Conservation (phyloP, 2,888 invertebrate species). For the Danaus chrysippus region DNA sequence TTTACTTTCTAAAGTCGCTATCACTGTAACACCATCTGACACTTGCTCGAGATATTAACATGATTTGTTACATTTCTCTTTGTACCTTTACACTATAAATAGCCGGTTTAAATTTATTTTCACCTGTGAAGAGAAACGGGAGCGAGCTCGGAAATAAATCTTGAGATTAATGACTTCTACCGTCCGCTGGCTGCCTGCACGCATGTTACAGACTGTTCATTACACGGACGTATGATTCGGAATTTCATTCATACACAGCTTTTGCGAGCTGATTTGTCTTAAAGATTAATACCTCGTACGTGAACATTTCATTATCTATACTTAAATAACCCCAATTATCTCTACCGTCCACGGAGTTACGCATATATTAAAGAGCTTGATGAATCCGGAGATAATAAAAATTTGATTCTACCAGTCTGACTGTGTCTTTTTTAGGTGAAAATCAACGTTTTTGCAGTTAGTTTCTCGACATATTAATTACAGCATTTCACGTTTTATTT, state of each 20-base stretch:
- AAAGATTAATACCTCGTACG: neutral
- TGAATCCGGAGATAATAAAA: too few species aligned
- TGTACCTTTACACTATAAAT: slow-evolving; percentile 52
- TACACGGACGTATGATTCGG: slow-evolving; percentile 16
- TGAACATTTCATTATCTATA: neutral
- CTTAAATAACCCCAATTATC: too few species aligned
- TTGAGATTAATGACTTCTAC: slow-evolving; percentile 52
- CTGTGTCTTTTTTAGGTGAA: neutral
- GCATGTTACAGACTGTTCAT: slow-evolving; percentile 17
- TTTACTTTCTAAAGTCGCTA: slow-evolving; percentile 41
- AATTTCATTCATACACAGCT: slow-evolving; percentile 13
- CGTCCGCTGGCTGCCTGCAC: slow-evolving; percentile 25
- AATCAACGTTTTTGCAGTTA: slow-evolving; percentile 28
- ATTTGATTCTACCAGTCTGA: too few species aligned
- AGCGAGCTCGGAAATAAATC: slow-evolving; percentile 60
- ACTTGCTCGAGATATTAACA: slow-evolving; percentile 42
- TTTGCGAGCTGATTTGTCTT: slow-evolving; percentile 1
- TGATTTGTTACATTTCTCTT: slow-evolving; percentile 56
- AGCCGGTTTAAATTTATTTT: slow-evolving; percentile 54
- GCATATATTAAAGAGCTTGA: too few species aligned
- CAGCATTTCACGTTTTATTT: slow-evolving; percentile 64
- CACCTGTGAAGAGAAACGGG: slow-evolving; percentile 58
- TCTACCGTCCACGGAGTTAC: too few species aligned
- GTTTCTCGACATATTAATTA: slow-evolving; percentile 52
- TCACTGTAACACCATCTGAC: slow-evolving; percentile 36